Conservation (phyloP, 2,113 vertebrate species). For the Telmatochromis sp. region DNA sequence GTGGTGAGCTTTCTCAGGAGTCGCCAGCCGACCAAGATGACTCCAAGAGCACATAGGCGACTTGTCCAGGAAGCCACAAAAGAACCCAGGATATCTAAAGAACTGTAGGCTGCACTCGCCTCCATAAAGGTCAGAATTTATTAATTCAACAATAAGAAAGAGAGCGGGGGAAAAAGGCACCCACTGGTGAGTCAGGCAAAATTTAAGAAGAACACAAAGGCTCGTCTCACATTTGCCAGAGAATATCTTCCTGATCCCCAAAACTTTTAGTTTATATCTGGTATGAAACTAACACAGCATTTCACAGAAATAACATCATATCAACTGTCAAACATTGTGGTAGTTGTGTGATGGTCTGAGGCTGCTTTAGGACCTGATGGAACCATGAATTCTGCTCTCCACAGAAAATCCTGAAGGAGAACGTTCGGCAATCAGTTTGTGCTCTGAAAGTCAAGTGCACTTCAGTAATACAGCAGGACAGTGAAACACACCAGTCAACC, state of each 20-base stretch:
- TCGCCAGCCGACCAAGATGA: neutral
- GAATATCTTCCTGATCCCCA: neutral
- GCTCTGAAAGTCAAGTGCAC: neutral
- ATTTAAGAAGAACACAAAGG: neutral
- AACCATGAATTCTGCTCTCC: neutral
- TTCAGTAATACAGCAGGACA: neutral
- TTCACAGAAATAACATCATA: neutral
- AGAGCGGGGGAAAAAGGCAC: neutral
- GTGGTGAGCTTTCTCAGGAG: neutral
- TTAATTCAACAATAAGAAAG: neutral
- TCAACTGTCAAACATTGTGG: neutral
- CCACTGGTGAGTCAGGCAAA: neutral
- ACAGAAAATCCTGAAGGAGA: neutral
- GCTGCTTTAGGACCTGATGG: neutral
- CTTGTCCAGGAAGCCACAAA: neutral
- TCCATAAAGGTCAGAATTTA: neutral
- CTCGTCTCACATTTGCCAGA: neutral
- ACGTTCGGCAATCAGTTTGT: rapidly evolving
- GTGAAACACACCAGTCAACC: neutral
- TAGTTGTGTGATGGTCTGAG: neutral
- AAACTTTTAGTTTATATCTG: neutral
- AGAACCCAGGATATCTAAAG: neutral
- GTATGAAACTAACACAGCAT: neutral
- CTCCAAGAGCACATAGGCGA: neutral
- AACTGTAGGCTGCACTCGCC: neutral